phyloP scores from a whole-genome alignment of 1,140 invertebrate species.

The Atta colombica region DNA sequence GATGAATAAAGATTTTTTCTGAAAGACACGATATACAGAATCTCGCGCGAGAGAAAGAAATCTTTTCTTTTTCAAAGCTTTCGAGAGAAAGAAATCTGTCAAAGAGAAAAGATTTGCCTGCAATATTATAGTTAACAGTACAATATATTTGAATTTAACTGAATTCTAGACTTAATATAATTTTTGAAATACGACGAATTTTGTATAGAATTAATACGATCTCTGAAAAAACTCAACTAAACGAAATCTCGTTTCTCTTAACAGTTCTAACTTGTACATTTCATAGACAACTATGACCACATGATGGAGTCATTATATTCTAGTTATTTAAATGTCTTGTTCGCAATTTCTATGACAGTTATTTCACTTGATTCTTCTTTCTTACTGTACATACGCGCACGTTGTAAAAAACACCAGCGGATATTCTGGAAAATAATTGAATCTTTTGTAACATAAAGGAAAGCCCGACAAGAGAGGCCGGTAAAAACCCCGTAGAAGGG shows the following conservation, averaged over 20 bases:
- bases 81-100: not conserved
- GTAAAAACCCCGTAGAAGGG: constrained; percentile 48
- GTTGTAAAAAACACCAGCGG: constrained; percentile 13
- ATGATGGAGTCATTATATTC: constrained; percentile 13
- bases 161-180: constrained; percentile 25
- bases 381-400: not conserved
- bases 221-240: constrained; percentile 41
- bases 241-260: constrained; percentile 5
- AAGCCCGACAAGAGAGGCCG: constrained; percentile 44
- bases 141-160: constrained; percentile 28
- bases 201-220: constrained; percentile 1
- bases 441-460: constrained; percentile 62
- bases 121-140: constrained; percentile 25
- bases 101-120: constrained; percentile 4
- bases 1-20: constrained; percentile 15
- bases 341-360: constrained; percentile 19
- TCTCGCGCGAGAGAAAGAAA: not conserved
- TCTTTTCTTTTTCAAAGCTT: constrained; percentile 27
- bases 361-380: constrained; percentile 43
- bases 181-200: constrained; percentile 18
- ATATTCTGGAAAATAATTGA: constrained; percentile 69
- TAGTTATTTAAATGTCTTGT: constrained; percentile 30
- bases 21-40: constrained; percentile 10
- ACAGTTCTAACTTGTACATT: not conserved
- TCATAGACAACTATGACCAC: not conserved